Base-by-base conservation (phyloP, 2,113 vertebrate species). In the Cephalopholis sonnerati region DNA sequence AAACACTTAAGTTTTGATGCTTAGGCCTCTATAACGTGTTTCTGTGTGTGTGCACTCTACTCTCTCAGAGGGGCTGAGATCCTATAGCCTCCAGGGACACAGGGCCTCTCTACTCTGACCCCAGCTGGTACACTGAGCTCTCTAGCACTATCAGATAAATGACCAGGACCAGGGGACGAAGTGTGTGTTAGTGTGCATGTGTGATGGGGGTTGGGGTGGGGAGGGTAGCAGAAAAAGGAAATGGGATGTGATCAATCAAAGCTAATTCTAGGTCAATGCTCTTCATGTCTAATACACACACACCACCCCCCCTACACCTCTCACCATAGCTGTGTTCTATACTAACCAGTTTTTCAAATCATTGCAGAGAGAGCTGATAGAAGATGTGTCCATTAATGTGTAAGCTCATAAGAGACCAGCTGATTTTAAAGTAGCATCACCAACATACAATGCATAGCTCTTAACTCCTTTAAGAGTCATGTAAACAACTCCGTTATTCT, bases 201-300 rank as follows among this genome's bases (percentile, higher is more conserved):
- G 25, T n/a, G 73, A 12, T 29, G 63, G 80, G 70, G 67, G 62
- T 3, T 16, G 63, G 36, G 39, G 58, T 25, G 51, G 25, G 5
- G 25, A 32, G 50, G 41, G 41, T 27, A 46, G 62, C 7, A 65
- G 79, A 75, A 85, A 85, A 87, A 86, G 81, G 81, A 77, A 88
- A 89, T 84, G 65, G 77, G 73, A 91, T 55, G 72, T 74, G 81
- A 91, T 92, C 85, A 89, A 90, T 92, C 79, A 83, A 57, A 83
- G 80, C 77, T 85, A 84, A 88, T 91, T 90, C 82, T 91, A 85
- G 81, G 87, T 90, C 90, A 90, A 61, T 54, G 80, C 78, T 58
- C 66, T 81, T 76, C 66, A 74, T 84, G 74, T 39, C 76, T 29
- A 78, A 81, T 70, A 63, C 51, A 77, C 58, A 62, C 39, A 62